A percentile compares a stretch with the other conserved stretches of the same genome.
These are phyloP conservation scores for Drosophila nigricruria DNA, from an alignment of 2,888 invertebrate genomes.

Conservation along the genomic window DNA sequence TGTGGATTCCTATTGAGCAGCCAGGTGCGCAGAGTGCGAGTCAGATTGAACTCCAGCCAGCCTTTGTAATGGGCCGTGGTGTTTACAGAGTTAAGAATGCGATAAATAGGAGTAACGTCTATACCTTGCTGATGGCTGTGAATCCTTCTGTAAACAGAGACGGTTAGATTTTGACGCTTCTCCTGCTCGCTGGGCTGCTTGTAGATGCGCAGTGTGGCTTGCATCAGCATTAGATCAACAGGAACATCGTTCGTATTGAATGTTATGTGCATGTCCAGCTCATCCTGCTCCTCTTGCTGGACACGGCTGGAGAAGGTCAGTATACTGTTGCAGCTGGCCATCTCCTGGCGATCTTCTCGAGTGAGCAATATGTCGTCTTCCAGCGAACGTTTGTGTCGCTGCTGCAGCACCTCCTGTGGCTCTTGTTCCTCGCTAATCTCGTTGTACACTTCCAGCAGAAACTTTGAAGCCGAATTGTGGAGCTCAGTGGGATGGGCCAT, in stretches of 20 bases:
- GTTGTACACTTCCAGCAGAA: slow-evolving; percentile 94
- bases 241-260: slow-evolving; percentile 96
- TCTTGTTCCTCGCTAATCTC: slow-evolving; percentile 87
- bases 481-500: slow-evolving; percentile 83
- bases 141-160: slow-evolving; percentile 73
- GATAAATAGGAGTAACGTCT: slow-evolving; percentile 85
- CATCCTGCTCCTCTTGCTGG: slow-evolving; percentile 3
- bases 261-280: slow-evolving; percentile 87
- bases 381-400: slow-evolving; percentile 67
- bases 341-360: slow-evolving; percentile 91
- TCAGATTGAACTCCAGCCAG: slow-evolving; percentile 95
- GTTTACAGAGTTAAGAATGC: slow-evolving; percentile 90
- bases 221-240: slow-evolving; percentile 90
- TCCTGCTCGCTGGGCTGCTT: slow-evolving; percentile 84
- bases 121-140: slow-evolving; percentile 69
- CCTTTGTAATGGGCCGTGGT: slow-evolving; percentile 90
- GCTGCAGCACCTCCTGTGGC: slow-evolving; percentile 66
- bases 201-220: slow-evolving; percentile 93
- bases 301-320: slow-evolving; percentile 93
- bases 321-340: slow-evolving; percentile 96
- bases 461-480: slow-evolving; percentile 89
- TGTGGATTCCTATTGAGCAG: slow-evolving; percentile 83
- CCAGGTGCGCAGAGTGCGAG: slow-evolving; percentile 91
- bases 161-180: slow-evolving; percentile 56
- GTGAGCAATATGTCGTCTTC: slow-evolving; percentile 87